Evolutionary conservation across 1,140 invertebrate genomes (phyloP).

Genomic region (Drosophila quadrilineata): DNA sequence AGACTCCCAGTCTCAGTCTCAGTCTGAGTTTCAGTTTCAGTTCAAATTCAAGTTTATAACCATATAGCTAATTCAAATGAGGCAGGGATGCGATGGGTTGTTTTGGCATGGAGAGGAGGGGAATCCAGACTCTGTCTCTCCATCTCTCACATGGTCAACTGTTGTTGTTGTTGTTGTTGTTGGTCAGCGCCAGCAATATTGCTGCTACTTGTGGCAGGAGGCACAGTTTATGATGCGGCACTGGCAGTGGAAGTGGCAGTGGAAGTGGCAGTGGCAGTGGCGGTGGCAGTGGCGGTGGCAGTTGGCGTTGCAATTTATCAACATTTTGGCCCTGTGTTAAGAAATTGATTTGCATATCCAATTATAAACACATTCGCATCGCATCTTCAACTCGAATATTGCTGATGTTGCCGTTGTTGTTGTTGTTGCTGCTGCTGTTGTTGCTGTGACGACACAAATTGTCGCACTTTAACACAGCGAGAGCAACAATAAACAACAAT

Average conservation of each 20-base stretch:
- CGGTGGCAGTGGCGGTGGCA: background rate
- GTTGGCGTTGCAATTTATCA: background rate
- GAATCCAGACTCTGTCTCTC: too few species aligned
- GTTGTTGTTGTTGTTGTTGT: too few species aligned
- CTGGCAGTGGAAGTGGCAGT: too few species aligned
- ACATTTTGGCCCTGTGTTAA: background rate
- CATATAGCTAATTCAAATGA: conserved; percentile 69
- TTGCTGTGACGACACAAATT: conserved; percentile 61
- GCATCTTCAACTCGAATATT: background rate
- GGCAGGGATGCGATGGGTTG: too few species aligned
- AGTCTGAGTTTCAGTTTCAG: background rate
- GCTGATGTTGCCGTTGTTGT: background rate
- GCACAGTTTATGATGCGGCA: conserved; percentile 65
- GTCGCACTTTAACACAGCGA: conserved; percentile 61
- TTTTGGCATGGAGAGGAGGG: too few species aligned
- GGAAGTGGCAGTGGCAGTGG: background rate
- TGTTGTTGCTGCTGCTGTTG: conserved; percentile 2
- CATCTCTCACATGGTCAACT: too few species aligned
- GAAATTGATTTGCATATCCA: conserved; percentile 80
- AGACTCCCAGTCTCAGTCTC: too few species aligned
- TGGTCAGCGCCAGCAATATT: too few species aligned
- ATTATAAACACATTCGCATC: conserved; percentile 75
- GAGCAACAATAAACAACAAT: conserved; percentile 21
- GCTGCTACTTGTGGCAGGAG: conserved; percentile 8
- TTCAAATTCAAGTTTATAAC: conserved; percentile 21